Percentiles rank a stretch among this genome's conserved stretches.
phyloP scores from a whole-genome alignment of 2,113 vertebrate species.

The Pterocles gutturalis region DNA sequence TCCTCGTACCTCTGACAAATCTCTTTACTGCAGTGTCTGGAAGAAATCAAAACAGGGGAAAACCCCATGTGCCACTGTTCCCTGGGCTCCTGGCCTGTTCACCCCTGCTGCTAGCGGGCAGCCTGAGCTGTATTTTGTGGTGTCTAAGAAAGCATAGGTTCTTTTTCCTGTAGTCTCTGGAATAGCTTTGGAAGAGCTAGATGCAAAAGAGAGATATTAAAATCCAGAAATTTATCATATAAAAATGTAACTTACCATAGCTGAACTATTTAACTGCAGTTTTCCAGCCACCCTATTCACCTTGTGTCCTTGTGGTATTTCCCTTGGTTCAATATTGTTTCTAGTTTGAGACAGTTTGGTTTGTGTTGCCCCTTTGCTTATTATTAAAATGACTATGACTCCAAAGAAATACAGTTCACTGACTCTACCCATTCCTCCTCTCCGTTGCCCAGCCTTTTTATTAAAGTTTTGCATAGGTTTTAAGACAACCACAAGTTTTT shows the following conservation, averaged over 20 bases:
- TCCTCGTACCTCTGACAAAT: not conserved
- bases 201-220: not conserved
- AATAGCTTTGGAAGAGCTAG: not conserved
- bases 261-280: not conserved
- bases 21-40: not conserved
- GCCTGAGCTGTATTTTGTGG: accelerated
- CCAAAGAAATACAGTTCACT: not conserved
- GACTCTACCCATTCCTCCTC: not conserved
- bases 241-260: not conserved
- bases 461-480: not conserved
- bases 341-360: not conserved
- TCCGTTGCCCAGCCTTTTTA: not conserved
- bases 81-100: not conserved
- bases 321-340: not conserved
- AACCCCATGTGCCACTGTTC: not conserved
- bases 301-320: not conserved
- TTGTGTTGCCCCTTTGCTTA: not conserved
- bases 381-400: not conserved
- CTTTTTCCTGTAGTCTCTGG: not conserved
- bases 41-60: not conserved
- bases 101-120: not conserved
- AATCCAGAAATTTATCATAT: not conserved
- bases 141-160: not conserved
- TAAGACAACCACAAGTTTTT: not conserved
- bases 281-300: not conserved